A percentile compares a stretch with the other conserved stretches of the same genome.
Conservation (phyloP, 2,888 invertebrate species). For the Brenthis ino region DNA sequence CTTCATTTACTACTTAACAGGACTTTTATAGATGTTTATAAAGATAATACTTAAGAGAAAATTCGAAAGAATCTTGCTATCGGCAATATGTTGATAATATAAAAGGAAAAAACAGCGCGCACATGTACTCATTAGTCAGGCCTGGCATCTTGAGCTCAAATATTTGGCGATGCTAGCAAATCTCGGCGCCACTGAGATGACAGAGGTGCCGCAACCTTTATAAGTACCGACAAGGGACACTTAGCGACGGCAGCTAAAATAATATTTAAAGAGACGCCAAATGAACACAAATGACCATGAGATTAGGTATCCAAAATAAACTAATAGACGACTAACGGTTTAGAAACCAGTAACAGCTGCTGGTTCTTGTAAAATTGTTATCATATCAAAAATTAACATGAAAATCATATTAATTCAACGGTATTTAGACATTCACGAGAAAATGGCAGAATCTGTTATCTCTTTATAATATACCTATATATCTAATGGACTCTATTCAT, state of each 20-base stretch:
- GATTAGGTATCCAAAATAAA: slow-evolving; percentile 60
- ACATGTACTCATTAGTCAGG: slow-evolving; percentile 78
- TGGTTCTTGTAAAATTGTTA: slow-evolving; percentile 26
- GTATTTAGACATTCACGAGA: background rate
- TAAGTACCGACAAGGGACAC: slow-evolving; percentile 48
- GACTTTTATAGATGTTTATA: slow-evolving; percentile 26
- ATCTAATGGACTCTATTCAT: too few species aligned
- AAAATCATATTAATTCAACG: slow-evolving; percentile 25
- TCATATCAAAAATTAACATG: slow-evolving; percentile 23
- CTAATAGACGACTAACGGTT: slow-evolving; percentile 40
- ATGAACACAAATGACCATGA: slow-evolving; percentile 79
- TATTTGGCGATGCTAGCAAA: slow-evolving; percentile 75
- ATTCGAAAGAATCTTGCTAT: slow-evolving; percentile 41
- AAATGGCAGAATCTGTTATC: background rate
- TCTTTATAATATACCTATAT: slow-evolving; percentile 2
- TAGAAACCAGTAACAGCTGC: slow-evolving; percentile 40
- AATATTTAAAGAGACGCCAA: slow-evolving; percentile 72
- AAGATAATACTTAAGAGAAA: slow-evolving; percentile 40
- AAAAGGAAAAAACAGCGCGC: slow-evolving; percentile 54
- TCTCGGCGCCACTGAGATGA: slow-evolving; percentile 66
- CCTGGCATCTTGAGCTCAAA: slow-evolving; percentile 62
- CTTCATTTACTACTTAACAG: slow-evolving; percentile 36
- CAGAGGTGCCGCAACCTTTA: slow-evolving; percentile 57
- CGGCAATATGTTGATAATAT: slow-evolving; percentile 47
- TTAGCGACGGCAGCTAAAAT: slow-evolving; percentile 67